A percentile compares a stretch with the other conserved stretches of the same genome.
phyloP scores from a whole-genome alignment of 2,797 vertebrate species.

The Gobio occitaniae region DNA sequence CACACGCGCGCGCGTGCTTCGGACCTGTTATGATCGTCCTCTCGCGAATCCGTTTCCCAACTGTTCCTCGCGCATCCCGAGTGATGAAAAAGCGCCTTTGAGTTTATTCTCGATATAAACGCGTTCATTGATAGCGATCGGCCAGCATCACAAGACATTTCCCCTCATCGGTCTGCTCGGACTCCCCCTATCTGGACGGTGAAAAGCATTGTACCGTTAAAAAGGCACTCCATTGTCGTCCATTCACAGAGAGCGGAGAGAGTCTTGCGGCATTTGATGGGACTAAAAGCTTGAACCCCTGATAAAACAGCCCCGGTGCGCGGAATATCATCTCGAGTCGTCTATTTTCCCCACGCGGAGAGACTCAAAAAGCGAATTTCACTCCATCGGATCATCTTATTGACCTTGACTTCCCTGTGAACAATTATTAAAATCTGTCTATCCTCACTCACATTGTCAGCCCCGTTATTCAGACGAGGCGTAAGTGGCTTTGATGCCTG shows the following conservation, averaged over 20 bases:
- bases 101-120: slow-evolving; percentile 82
- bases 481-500: slow-evolving; percentile 82
- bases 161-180: slow-evolving; percentile 82
- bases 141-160: slow-evolving; percentile 87
- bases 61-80: slow-evolving; percentile 83
- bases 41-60: slow-evolving; percentile 81
- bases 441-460: slow-evolving; percentile 81
- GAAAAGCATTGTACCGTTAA: slow-evolving; percentile 95
- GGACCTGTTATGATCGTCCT: slow-evolving; percentile 89
- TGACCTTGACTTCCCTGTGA: slow-evolving; percentile 93
- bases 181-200: slow-evolving; percentile 94
- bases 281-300: slow-evolving; percentile 85
- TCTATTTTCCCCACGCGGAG: slow-evolving; percentile 79
- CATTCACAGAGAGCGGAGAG: slow-evolving; percentile 89
- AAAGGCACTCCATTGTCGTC: slow-evolving; percentile 93
- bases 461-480: slow-evolving; percentile 77
- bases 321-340: slow-evolving; percentile 83
- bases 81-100: slow-evolving; percentile 75
- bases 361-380: slow-evolving; percentile 74
- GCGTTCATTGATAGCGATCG: slow-evolving; percentile 88
- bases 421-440: slow-evolving; percentile 84
- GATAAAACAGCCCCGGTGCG: slow-evolving; percentile 86
- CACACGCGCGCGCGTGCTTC: slow-evolving; percentile 76
- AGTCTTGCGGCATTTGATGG: slow-evolving; percentile 93
- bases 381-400: slow-evolving; percentile 82